phyloP scores from a whole-genome alignment of 2,113 vertebrate species.

The Vimba vimba region DNA sequence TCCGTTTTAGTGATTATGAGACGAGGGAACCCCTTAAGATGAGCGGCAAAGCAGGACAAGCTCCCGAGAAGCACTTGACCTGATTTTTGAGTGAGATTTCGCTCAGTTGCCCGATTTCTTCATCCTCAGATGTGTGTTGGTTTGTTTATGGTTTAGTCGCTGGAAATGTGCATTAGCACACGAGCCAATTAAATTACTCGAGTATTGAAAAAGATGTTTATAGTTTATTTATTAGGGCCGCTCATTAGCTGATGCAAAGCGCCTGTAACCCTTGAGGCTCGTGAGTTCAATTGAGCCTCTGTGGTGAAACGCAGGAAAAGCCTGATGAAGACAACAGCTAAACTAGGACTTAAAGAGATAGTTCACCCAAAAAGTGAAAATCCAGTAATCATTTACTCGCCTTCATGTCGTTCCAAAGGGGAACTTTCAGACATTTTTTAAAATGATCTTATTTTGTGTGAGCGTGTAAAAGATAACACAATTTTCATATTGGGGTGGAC shows the following conservation, averaged over 20 bases:
- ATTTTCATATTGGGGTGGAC: background rate
- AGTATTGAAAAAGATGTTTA: background rate
- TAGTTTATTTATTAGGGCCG: constrained; percentile 34
- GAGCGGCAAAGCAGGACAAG: background rate
- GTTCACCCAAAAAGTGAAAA: background rate
- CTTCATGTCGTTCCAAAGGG: background rate
- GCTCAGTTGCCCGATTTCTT: background rate
- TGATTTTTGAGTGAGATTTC: background rate
- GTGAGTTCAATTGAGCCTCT: constrained; percentile 16
- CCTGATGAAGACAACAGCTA: background rate
- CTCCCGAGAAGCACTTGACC: background rate
- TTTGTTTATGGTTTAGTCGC: constrained; percentile 17
- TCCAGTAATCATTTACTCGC: background rate
- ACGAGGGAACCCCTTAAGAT: background rate
- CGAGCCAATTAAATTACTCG: background rate
- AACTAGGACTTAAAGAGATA: background rate
- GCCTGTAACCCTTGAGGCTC: background rate
- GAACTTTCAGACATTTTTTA: background rate
- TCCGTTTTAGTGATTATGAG: constrained; percentile 18
- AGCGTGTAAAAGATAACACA: background rate
- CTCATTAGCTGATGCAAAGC: constrained; percentile 28
- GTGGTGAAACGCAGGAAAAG: background rate
- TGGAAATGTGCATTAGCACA: background rate
- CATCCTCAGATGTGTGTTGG: background rate
- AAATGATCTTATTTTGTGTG: background rate